phyloP scores from a whole-genome alignment of 2,888 invertebrate species.

The Cactoblastis cactorum region DNA sequence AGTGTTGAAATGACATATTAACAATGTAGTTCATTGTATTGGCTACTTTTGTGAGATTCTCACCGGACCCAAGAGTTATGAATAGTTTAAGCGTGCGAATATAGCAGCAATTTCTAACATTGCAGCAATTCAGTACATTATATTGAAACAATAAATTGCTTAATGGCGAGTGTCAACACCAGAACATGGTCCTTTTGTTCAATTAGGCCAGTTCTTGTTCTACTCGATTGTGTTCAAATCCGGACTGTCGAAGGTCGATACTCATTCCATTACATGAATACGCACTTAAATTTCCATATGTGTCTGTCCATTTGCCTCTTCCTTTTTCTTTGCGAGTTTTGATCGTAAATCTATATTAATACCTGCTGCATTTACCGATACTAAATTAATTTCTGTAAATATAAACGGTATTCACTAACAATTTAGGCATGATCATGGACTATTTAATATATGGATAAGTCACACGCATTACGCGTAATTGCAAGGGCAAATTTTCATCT shows the following conservation, averaged over 20 bases:
- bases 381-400: too few species aligned
- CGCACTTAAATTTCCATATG: slow-evolving; percentile 7
- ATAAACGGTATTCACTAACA: too few species aligned
- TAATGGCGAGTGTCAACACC: slow-evolving; percentile 11
- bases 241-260: slow-evolving; percentile 5
- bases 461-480: too few species aligned
- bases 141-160: slow-evolving; percentile 14
- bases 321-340: neutral
- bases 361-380: neutral
- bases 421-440: too few species aligned
- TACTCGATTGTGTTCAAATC: slow-evolving; percentile 10
- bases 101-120: neutral
- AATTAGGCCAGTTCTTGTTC: neutral
- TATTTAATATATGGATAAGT: too few species aligned
- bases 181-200: slow-evolving; percentile 2
- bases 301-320: neutral
- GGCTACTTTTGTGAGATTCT: slow-evolving; percentile 8
- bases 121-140: slow-evolving; percentile 6
- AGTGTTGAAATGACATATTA: neutral
- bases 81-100: slow-evolving; percentile 10
- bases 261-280: neutral
- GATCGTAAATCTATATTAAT: neutral
- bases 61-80: slow-evolving; percentile 3
- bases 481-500: too few species aligned
- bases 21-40: slow-evolving; percentile 1